Conservation (phyloP, 2,113 vertebrate genomes). For the Cairina moschata region DNA sequence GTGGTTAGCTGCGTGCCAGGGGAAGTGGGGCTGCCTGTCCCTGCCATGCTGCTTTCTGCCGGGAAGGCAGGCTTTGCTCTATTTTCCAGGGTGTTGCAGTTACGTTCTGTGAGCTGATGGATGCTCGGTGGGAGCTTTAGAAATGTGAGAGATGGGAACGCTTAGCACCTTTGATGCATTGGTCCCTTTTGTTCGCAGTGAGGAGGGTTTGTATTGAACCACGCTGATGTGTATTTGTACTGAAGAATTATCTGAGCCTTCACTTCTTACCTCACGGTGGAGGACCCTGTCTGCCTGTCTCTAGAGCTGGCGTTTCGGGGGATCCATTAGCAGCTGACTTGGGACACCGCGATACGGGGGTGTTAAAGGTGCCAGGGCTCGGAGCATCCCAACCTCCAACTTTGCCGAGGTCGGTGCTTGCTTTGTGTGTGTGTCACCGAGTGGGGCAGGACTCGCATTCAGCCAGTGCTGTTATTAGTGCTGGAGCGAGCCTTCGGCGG, state of each 20-base stretch:
- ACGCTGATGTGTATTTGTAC: neutral
- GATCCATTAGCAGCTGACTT: neutral
- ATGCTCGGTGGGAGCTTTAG: neutral
- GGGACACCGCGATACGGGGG: neutral
- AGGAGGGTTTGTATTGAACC: neutral
- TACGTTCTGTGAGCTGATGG: neutral
- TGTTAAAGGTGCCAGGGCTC: neutral
- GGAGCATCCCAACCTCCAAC: neutral
- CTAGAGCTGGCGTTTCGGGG: neutral
- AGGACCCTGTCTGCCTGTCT: neutral
- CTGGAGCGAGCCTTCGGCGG: neutral
- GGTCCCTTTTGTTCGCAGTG: neutral
- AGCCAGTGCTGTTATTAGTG: conserved; percentile 25
- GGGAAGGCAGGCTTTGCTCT: neutral
- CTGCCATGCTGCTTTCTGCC: neutral
- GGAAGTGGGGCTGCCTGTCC: neutral
- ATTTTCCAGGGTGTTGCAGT: neutral
- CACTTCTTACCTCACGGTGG: neutral
- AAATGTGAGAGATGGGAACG: neutral
- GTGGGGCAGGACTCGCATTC: conserved; percentile 54
- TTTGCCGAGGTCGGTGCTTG: conserved; percentile 31
- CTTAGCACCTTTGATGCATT: neutral
- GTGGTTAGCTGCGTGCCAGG: neutral
- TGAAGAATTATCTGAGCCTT: neutral
- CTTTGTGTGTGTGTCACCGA: conserved; percentile 44